Evolutionary conservation across 2,797 vertebrate genomes (phyloP).

Genomic region (Hapalemur alaotrensis): DNA sequence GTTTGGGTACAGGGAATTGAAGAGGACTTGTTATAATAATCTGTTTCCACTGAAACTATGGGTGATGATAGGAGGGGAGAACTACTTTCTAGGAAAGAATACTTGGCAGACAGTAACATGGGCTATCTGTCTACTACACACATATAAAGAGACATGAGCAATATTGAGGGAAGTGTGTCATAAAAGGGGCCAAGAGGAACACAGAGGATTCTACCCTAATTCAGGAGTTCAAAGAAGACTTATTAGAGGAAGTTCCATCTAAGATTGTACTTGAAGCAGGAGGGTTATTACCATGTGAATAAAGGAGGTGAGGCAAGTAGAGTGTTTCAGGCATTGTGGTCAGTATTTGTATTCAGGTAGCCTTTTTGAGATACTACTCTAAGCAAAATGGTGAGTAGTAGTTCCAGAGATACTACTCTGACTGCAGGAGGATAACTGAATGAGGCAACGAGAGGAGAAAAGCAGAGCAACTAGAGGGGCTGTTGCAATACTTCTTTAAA

Average conservation of each 20-base stretch:
- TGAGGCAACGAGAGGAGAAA: background rate
- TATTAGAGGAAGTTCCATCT: background rate
- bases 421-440: background rate
- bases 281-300: background rate
- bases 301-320: background rate
- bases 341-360: background rate
- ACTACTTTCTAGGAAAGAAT: background rate
- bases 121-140: background rate
- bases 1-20: background rate
- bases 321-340: background rate
- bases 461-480: background rate
- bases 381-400: background rate
- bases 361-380: background rate
- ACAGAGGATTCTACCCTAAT: background rate
- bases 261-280: background rate
- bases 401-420: background rate
- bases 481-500: background rate
- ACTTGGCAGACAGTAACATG: background rate
- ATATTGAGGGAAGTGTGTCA: background rate
- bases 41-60: background rate
- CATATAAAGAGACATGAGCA: background rate
- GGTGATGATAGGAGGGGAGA: background rate
- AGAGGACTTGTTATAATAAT: background rate
- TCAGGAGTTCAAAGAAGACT: background rate
- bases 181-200: background rate